Conservation (phyloP, 1,140 invertebrate genomes). For the Diachasma alloeum region DNA sequence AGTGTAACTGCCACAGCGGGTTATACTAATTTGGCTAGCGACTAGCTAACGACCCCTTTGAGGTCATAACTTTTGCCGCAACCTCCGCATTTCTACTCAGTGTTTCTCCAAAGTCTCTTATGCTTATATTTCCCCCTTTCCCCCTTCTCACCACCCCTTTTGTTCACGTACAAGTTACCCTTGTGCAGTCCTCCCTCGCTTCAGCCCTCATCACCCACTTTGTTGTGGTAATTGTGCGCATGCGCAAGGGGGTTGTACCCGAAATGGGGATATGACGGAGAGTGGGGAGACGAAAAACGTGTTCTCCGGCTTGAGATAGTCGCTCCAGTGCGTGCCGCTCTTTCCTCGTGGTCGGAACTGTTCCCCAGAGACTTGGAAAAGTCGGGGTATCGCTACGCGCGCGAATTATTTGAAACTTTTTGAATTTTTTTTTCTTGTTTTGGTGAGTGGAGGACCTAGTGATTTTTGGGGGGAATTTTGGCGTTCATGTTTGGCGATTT, state of each 20-base stretch:
- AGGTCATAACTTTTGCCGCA: slow-evolving; percentile 57
- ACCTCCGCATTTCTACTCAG: slow-evolving; percentile 26
- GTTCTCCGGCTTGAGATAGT: slow-evolving; percentile 25
- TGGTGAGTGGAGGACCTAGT: no score
- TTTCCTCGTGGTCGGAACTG: slow-evolving; percentile 44
- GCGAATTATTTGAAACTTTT: background rate
- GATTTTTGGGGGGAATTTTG: no score
- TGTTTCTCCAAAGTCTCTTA: slow-evolving; percentile 24
- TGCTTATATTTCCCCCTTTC: background rate
- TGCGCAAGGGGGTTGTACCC: slow-evolving; percentile 3
- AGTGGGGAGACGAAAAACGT: slow-evolving; percentile 47
- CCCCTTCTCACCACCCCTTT: background rate
- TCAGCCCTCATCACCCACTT: background rate
- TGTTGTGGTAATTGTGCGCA: slow-evolving; percentile 6
- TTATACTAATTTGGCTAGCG: slow-evolving; percentile 54
- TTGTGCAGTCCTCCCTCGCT: slow-evolving; percentile 4
- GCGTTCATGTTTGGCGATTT: background rate
- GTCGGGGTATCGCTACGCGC: background rate
- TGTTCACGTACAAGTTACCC: background rate
- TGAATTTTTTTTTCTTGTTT: background rate
- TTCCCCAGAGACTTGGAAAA: background rate
- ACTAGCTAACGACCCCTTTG: slow-evolving; percentile 57
- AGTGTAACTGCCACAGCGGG: slow-evolving; percentile 3
- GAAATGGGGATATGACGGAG: slow-evolving; percentile 17
- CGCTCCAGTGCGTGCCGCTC: slow-evolving; percentile 58